Evolutionary conservation across 2,797 vertebrate species (phyloP).

Genomic region (Florisuga fusca): DNA sequence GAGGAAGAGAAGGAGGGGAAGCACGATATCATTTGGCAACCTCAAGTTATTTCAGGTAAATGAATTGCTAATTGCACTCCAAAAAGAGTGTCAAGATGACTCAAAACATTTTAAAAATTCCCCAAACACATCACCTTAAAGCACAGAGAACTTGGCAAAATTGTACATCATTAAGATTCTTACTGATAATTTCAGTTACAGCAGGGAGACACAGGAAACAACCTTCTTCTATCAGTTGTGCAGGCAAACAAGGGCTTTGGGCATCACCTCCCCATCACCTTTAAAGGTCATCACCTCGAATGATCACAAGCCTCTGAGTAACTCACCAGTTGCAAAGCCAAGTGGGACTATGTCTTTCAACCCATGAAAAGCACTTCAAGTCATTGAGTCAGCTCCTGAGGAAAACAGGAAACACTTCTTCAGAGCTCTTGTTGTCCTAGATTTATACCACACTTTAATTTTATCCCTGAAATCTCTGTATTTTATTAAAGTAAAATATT

Average conservation of each 20-base stretch:
- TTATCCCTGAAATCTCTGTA: not conserved
- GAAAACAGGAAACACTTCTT: not conserved
- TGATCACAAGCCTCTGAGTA: not conserved
- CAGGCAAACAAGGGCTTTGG: not conserved
- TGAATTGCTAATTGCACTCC: not conserved
- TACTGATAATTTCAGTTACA: not conserved
- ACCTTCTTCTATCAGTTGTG: not conserved
- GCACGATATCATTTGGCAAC: not conserved
- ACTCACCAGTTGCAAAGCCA: not conserved
- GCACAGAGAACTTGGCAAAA: not conserved
- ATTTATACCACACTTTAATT: not conserved
- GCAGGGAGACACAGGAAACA: not conserved
- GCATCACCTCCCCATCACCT: not conserved
- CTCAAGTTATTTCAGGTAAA: not conserved
- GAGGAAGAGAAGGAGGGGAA: not conserved
- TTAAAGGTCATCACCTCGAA: not conserved
- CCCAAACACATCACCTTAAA: not conserved
- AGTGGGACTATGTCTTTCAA: accelerated
- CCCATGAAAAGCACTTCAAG: not conserved
- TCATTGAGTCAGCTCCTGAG: not conserved
- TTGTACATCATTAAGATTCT: not conserved
- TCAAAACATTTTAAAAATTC: not conserved
- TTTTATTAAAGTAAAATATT: constrained; percentile 2
- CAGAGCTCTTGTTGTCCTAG: not conserved
- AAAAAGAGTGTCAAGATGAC: not conserved